Percentiles rank a stretch among this genome's conserved stretches.
These are phyloP conservation scores for Tenebrio molitor DNA, from an alignment of 1,140 invertebrate genomes.

Conservation along the genomic window DNA sequence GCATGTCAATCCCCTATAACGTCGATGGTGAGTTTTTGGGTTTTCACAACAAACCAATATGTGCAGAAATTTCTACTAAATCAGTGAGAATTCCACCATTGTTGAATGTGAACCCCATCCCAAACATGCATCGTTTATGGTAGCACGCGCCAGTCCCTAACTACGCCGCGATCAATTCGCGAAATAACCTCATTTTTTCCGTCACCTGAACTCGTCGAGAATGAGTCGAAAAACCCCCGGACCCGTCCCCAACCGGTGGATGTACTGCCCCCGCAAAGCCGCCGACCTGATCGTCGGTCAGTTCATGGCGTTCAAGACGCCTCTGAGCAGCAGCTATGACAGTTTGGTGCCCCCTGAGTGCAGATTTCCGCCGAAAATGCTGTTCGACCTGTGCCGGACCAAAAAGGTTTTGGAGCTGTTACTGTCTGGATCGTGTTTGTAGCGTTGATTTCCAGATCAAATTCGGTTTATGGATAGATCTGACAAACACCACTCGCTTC, in stretches of 20 bases:
- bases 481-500: conserved; percentile 95
- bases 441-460: conserved; percentile 74
- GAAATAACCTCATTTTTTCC: conserved; percentile 4
- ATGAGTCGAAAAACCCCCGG: conserved; percentile 64
- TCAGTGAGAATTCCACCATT: neutral
- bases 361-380: conserved; percentile 88
- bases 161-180: neutral
- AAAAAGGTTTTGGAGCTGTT: conserved; percentile 74
- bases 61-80: neutral
- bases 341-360: conserved; percentile 83
- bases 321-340: conserved; percentile 83
- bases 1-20: too few species aligned
- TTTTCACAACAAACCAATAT: conserved; percentile 23
- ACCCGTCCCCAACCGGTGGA: conserved; percentile 89
- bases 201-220: neutral
- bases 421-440: neutral
- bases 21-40: neutral
- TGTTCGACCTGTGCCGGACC: conserved; percentile 80
- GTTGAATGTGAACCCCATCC: neutral
- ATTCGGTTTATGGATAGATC: conserved; percentile 95
- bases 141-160: neutral
- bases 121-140: neutral
- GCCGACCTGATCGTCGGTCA: conserved; percentile 80
- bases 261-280: conserved; percentile 91
- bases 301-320: conserved; percentile 95